Conservation (phyloP, 2,113 vertebrate species). For the Dolichotis patagonum region DNA sequence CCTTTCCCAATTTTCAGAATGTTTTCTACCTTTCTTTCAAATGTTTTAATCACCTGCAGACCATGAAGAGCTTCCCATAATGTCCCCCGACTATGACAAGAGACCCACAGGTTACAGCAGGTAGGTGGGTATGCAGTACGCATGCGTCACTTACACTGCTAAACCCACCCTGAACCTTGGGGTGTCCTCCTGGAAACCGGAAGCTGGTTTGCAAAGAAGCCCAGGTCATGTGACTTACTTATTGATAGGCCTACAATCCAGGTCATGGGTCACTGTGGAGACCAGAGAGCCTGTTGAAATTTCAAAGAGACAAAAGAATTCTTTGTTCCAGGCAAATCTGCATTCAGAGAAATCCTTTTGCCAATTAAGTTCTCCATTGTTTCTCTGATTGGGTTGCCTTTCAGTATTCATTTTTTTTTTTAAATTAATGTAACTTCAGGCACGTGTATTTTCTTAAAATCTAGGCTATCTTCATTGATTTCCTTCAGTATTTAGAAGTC, state of each 20-base stretch:
- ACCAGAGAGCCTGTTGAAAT: neutral
- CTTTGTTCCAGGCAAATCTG: neutral
- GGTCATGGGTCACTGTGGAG: neutral
- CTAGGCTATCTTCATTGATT: neutral
- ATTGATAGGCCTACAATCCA: neutral
- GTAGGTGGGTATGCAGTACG: neutral
- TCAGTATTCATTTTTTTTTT: slow-evolving; percentile 48
- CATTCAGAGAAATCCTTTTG: slow-evolving; percentile 39
- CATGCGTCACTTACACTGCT: neutral
- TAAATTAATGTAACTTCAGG: slow-evolving; percentile 28
- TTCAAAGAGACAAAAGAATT: neutral
- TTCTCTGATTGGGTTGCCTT: neutral
- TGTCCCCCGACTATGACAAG: neutral
- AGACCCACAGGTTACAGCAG: neutral
- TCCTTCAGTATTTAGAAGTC: slow-evolving; percentile 32
- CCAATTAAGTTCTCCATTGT: neutral
- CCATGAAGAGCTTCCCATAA: neutral
- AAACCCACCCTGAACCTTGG: neutral
- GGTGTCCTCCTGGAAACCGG: neutral
- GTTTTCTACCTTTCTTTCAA: slow-evolving; percentile 37
- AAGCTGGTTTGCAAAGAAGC: slow-evolving; percentile 29
- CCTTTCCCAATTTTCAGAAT: neutral
- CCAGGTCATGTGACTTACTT: neutral
- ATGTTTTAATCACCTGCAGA: neutral
- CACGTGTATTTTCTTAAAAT: neutral